Evolutionary conservation across 2,113 vertebrate species (phyloP), one percentile per base, ranked within the genome.

Genomic region (Mesembrinibis cayennensis): DNA sequence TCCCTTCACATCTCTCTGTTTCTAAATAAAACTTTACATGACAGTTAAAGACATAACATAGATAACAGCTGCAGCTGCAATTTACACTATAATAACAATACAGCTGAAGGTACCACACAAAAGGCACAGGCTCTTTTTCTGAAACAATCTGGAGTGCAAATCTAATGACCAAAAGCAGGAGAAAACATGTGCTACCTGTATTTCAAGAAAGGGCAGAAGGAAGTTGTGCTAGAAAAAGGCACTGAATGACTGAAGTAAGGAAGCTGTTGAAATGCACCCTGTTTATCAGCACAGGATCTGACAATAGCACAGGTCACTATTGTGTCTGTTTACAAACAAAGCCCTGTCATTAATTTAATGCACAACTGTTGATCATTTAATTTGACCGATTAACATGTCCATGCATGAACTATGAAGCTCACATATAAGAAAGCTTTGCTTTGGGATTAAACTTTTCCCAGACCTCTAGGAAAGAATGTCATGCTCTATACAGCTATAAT

Each of bases 11-110:
- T 42, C 34, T 80, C 25, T 52, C 25, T 23, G 10, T 11, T 94
- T 78, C 84, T 86, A 80, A 93, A 86, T 74, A 93, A 82, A 95
- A 83, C 52, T 94, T 91, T 85, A 81, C 58, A 70, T 50, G 55
- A 50, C 34, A 84, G 40, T 66, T 82, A 87, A 79, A 93, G 59
- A 71, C 18, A 38, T 45, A 90, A 55, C 61, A 83, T 1, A 90
- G 79, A 19, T 44, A 96, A 70, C 26, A 86, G 65, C 79, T 65
- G 78, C 71, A 91, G 63, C 45, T 83, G 27, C 62, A 45, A 66
- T 38, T 96, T 92, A 69, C 70, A 40, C 26, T 42, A 4, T 55
- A 76, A 27, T 27, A 63, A 59, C 38, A 66, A 66, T n/a, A 56
- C 61, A 89, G 36, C 13, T 42, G 63, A 87, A 82, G 27, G 30